Base-by-base conservation (phyloP, 2,797 vertebrate genomes). In the Pseudochirops cupreus region DNA sequence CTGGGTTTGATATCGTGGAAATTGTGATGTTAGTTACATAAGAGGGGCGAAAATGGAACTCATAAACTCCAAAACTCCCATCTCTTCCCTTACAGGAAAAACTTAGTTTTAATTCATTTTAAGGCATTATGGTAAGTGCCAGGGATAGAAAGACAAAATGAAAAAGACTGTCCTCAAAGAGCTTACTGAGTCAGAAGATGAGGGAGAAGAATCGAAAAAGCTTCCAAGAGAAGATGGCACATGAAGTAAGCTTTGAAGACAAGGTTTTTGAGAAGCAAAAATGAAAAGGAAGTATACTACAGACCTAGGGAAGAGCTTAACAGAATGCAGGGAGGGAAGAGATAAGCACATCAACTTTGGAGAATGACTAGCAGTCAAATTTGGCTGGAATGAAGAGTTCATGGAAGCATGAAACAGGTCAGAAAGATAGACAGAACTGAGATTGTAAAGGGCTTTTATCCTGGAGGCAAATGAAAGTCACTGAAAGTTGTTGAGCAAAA, bases 21-120 rank as follows among this genome's bases (percentile, higher is more conserved):
- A 52, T 31, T 26, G 7, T 12, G 53, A 52, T 16, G 14, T 33
- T 11, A 59, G 92, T 91, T 91, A 82, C 55, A 62, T 39, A 59
- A 53, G 56, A 74, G 91, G 0, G 0, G 53, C 5, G 52, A 57
- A 46, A 31, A 57, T 0, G 21, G 53, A n/a, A 7, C 31, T 11
- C 4, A 28, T 24, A 29, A 91, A 92, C 31, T 56, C 87, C 2
- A 33, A 13, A 46, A 31, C 0, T 3, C 58, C 46, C 21, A 12
- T 53, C 0, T 0, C 0, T 33, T 16, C 93, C 90, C 52, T 52
- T 46, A 31, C 3, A 12, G 24, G 53, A 28, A 7, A 1, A 4
- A 90, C 13, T 28, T 28, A 28, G 21, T 90, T 14, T 29, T 10
- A 58, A n/a, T 74, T 24, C 55, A 29, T 39, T 53, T 87, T 50